Evolutionary conservation across 1,140 invertebrate genomes (phyloP), one percentile per base, ranked within the genome.

Genomic region (Colletes gigas): DNA sequence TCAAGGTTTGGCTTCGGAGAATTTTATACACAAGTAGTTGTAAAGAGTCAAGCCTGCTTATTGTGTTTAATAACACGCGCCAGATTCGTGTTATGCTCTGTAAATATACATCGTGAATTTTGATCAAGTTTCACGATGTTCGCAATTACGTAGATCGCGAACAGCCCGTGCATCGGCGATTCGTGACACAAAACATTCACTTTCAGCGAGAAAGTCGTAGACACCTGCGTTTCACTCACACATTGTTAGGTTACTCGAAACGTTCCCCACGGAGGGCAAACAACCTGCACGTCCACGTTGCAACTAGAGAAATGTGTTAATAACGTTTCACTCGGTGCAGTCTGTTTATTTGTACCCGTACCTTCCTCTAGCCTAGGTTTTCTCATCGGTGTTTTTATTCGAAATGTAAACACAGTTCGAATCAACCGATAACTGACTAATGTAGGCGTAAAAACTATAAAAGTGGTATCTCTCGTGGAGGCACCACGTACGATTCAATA

Each of bases 161-260:
- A 7, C 14, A 14, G n/a, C 12, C 15, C 15, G 4, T 62, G 19
- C 21, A 50, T 3, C 12, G 12, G 17, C n/a, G 21, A 54, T 19
- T 52, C 7, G 59, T 57, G 14, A 60, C n/a, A 44, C 39, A 15
- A 62, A 15, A 47, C 47, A 50, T 6, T 63, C 39, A 15, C 19
- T 44, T 41, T 5, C 30, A 15, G 8, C 50, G 72, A 75, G 62
- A 75, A 66, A 75, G 62, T 65, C 30, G 30, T 63, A 66, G 50
- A 74, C 54, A 65, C 17, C 71, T 19, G 21, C 30, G 50, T 65
- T 71, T 55, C 10, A 44, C 39, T 39, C 41, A 60, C 21, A 44
- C 14, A n/a, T 52, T 30, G 47, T 63, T 63, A 62, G 10, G 50
- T 73, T 52, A 63, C 21, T 73, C 63, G 52, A n/a, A 73, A 44